Evolutionary conservation across 1,140 invertebrate genomes (phyloP).

Genomic region (Drosophila sulfurigaster): DNA sequence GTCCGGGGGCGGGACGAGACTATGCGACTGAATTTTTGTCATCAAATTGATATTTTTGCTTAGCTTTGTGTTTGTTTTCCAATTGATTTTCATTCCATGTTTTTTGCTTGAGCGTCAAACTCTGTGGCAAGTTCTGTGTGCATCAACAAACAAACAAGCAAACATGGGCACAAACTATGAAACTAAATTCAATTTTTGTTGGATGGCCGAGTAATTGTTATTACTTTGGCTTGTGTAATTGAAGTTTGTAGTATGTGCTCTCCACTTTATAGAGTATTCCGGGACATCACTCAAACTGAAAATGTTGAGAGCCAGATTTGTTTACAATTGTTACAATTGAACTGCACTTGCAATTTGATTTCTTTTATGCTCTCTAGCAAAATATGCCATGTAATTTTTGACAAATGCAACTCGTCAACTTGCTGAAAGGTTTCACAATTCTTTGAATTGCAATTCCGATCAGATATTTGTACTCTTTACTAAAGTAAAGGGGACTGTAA

Average conservation of each 20-base stretch:
- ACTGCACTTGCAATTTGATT: not conserved
- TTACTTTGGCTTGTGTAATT: constrained; percentile 9
- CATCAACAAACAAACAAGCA: not conserved
- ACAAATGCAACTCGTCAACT: too few species aligned
- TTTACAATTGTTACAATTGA: not conserved
- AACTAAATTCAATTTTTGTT: constrained; percentile 13
- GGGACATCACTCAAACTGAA: not conserved
- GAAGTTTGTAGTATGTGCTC: constrained; percentile 2
- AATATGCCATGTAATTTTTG: too few species aligned
- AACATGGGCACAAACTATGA: constrained; percentile 2
- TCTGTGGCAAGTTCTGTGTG: constrained; percentile 4
- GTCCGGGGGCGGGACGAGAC: not conserved
- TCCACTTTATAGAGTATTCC: not conserved
- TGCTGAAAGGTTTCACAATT: too few species aligned
- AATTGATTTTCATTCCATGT: constrained; percentile 38
- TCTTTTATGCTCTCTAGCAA: too few species aligned
- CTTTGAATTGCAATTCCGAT: too few species aligned
- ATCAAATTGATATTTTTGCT: constrained; percentile 47
- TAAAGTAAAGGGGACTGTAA: too few species aligned
- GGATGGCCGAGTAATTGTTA: not conserved
- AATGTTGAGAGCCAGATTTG: not conserved
- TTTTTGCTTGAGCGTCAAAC: constrained; percentile 18
- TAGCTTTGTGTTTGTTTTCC: constrained; percentile 46
- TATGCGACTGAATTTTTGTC: constrained; percentile 33
- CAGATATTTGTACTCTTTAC: too few species aligned